Conservation (phyloP, 1,140 invertebrate species). For the Drosophila melanogaster region Release_6_plus_ISO1_MT NT_037436.4:6268501-6269000, state of each 20-base stretch:
- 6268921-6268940: constrained; percentile 67
- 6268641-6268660: constrained; percentile 39
- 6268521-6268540: constrained; percentile 18
- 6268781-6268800: constrained; percentile 64
- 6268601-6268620: not conserved
- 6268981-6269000: constrained; percentile 19
- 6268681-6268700: constrained; percentile 61
- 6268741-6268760: constrained; percentile 6
- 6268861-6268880: constrained; percentile 33
- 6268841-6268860: constrained; percentile 79
- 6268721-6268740: constrained; percentile 38
- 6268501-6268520: constrained; percentile 27
- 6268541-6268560: constrained; percentile 3
- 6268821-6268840: constrained; percentile 78
- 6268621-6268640: constrained; percentile 19
- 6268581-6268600: constrained; percentile 11
- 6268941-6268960: constrained; percentile 63
- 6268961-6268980: constrained; percentile 19
- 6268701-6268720: constrained; percentile 63
- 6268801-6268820: constrained; percentile 80
- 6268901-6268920: constrained; percentile 50
- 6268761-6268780: not conserved
- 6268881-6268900: constrained; percentile 50
- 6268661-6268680: constrained; percentile 39
- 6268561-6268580: not conserved